Conservation (phyloP, 1,140 invertebrate species). For the Microplitis demolitor region DNA sequence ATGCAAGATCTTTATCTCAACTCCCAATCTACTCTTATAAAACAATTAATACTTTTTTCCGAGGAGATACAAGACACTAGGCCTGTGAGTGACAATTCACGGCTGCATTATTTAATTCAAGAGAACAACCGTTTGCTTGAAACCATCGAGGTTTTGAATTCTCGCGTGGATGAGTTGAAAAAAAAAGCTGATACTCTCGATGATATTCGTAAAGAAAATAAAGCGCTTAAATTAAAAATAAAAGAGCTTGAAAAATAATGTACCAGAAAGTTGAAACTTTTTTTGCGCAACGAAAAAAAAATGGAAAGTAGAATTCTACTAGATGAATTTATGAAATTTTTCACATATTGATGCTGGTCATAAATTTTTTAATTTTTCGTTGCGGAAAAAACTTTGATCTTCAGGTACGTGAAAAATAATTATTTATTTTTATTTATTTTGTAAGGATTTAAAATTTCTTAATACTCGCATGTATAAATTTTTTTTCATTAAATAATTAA, state of each 20-base stretch:
- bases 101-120: conserved; percentile 38
- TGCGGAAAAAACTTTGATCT: no score
- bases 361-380: no score
- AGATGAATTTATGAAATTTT: no score
- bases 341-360: no score
- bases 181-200: conserved; percentile 42
- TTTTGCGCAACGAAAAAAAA: no score
- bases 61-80: conserved; percentile 47
- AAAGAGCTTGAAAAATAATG: conserved; percentile 39
- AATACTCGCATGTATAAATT: no score
- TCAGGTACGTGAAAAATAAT: no score
- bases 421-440: no score
- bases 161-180: conserved; percentile 42
- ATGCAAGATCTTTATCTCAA: conserved; percentile 49
- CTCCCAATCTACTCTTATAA: conserved; percentile 48
- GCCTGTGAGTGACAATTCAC: conserved; percentile 37
- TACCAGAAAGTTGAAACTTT: no score
- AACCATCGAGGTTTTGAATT: conserved; percentile 42
- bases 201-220: conserved; percentile 48
- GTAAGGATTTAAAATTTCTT: background rate
- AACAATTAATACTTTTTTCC: conserved; percentile 45
- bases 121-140: conserved; percentile 49
- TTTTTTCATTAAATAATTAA: background rate
- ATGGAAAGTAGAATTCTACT: no score
- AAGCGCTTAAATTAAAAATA: conserved; percentile 45